phyloP scores from a whole-genome alignment of 2,888 invertebrate species.

The Cheilosia vulpina region DNA sequence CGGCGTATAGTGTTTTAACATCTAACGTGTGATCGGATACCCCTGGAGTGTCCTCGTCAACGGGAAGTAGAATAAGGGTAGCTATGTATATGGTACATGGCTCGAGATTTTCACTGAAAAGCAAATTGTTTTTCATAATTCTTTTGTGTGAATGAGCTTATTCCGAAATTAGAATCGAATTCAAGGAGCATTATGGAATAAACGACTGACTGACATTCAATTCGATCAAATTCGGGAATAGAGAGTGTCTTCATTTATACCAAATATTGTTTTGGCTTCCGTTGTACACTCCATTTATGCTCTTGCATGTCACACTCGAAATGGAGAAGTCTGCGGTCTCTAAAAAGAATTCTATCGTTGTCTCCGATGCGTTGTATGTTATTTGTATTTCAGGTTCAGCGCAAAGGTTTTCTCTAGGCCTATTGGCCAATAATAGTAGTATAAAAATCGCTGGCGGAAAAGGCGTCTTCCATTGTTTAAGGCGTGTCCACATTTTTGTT shows the following conservation, averaged over 20 bases:
- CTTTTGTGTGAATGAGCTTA: no score
- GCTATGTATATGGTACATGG: constrained; percentile 80
- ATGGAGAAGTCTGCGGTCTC: constrained; percentile 76
- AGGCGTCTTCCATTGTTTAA: constrained; percentile 75
- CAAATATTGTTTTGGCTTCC: constrained; percentile 77
- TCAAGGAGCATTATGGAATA: no score
- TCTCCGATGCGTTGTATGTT: constrained; percentile 5
- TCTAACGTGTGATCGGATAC: constrained; percentile 65
- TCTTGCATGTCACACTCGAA: constrained; percentile 77
- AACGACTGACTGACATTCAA: no score
- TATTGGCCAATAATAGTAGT: constrained; percentile 64
- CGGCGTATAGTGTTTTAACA: constrained; percentile 78
- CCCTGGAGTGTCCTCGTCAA: constrained; percentile 48
- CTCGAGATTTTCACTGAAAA: constrained; percentile 78
- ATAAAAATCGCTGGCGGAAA: constrained; percentile 65
- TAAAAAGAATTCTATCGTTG: constrained; percentile 48
- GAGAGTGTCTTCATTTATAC: constrained; percentile 68
- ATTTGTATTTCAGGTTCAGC: constrained; percentile 33
- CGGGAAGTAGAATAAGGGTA: constrained; percentile 73
- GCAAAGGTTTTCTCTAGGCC: constrained; percentile 28
- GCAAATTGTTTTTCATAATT: not conserved
- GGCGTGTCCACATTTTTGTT: constrained; percentile 41
- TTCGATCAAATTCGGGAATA: no score
- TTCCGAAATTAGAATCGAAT: no score
- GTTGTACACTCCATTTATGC: constrained; percentile 57